A percentile compares a stretch with the other conserved stretches of the same genome.
phyloP scores from a whole-genome alignment of 23 tunicate species.

The Corella eumyota region DNA sequence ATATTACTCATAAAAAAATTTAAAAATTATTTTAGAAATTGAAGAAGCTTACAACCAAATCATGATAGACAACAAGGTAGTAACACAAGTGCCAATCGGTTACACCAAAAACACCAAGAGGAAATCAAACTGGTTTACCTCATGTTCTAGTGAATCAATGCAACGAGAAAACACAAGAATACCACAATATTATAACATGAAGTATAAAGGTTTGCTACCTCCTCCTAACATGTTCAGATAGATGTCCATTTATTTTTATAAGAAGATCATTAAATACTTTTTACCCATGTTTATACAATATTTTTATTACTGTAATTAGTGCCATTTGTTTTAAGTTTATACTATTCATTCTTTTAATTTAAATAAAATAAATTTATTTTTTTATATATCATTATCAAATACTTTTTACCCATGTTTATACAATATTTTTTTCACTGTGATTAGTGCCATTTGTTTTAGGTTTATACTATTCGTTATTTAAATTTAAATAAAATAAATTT shows the following conservation, averaged over 20 bases:
- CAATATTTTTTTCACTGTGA: background rate
- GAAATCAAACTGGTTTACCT: constrained; percentile 15
- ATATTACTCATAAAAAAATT: background rate
- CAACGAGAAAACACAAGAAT: constrained; percentile 24
- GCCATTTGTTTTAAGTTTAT: background rate
- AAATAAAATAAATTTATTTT: background rate
- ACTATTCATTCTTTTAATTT: background rate
- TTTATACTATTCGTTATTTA: background rate
- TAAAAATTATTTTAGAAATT: background rate
- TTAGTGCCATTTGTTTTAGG: background rate
- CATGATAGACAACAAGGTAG: constrained; percentile 52
- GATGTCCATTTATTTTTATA: background rate
- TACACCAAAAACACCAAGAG: constrained; percentile 14
- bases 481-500: background rate
- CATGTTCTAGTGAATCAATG: constrained; percentile 39
- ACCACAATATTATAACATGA: constrained; percentile 38
- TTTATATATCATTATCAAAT: no score
- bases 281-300: background rate
- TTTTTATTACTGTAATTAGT: background rate
- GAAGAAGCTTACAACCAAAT: constrained; percentile 23
- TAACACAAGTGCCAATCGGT: constrained; percentile 71
- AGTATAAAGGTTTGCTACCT: constrained; percentile 45
- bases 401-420: background rate
- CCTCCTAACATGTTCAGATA: constrained; percentile 36
- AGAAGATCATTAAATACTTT: no score